Percentiles rank a stretch among this genome's conserved stretches.
Conservation (phyloP, 2,888 invertebrate genomes). For the Gortyna flavago region DNA sequence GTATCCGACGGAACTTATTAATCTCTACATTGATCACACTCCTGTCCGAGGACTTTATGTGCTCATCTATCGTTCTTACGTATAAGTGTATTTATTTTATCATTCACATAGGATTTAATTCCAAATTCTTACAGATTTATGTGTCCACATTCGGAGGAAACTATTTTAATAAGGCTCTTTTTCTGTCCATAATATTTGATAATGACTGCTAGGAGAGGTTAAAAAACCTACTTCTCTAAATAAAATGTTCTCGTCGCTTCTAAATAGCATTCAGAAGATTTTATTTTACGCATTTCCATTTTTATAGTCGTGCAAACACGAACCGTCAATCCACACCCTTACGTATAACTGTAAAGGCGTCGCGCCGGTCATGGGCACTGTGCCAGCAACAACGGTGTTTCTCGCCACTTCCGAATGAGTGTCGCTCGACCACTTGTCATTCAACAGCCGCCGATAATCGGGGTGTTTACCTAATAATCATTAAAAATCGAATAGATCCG, state of each 20-base stretch:
- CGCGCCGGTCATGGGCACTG: constrained; percentile 83
- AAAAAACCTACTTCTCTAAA: constrained; percentile 54
- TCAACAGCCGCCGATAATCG: constrained; percentile 61
- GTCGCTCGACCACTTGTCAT: constrained; percentile 60
- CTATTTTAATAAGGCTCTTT: constrained; percentile 63
- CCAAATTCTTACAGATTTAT: constrained; percentile 63
- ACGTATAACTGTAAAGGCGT: constrained; percentile 69
- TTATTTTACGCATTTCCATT: constrained; percentile 63
- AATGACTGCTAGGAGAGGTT: constrained; percentile 52
- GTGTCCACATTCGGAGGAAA: constrained; percentile 54
- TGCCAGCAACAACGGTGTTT: constrained; percentile 81
- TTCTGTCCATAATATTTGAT: constrained; percentile 49
- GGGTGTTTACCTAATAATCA: constrained; percentile 60
- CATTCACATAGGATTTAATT: constrained; percentile 64
- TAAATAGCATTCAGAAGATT: constrained; percentile 55
- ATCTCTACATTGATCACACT: constrained; percentile 64
- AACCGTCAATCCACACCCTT: constrained; percentile 69
- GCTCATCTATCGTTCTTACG: constrained; percentile 59
- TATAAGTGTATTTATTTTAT: constrained; percentile 62
- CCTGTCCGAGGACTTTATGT: constrained; percentile 60
- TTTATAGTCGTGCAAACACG: constrained; percentile 66
- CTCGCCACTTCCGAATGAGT: constrained; percentile 75
- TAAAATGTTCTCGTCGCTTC: constrained; percentile 50
- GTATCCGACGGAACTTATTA: constrained; percentile 64
- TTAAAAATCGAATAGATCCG: constrained; percentile 57